Percentiles rank a stretch among this genome's conserved stretches.
These are phyloP conservation scores for Phortica okadai DNA, from an alignment of 2,888 invertebrate species.

Conservation along the genomic window DNA sequence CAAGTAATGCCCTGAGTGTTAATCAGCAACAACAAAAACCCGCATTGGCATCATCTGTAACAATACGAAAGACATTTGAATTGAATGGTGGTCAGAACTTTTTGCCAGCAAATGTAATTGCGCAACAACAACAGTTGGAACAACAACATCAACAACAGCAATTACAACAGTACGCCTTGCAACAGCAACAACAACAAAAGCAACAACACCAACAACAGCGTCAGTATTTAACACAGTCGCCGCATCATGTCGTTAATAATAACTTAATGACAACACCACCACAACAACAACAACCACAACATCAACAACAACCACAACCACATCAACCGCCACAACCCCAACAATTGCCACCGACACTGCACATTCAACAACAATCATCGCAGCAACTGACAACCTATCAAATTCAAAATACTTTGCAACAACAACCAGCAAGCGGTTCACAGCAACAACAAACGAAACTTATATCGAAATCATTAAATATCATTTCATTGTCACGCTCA, in stretches of 20 bases:
- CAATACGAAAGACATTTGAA: slow-evolving; percentile 63
- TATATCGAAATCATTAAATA: slow-evolving; percentile 72
- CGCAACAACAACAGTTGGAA: slow-evolving; percentile 59
- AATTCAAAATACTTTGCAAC: slow-evolving; percentile 35
- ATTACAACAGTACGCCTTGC: slow-evolving; percentile 68
- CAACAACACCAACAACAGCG: slow-evolving; percentile 53
- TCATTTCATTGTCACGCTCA: slow-evolving; percentile 72
- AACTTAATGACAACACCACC: slow-evolving; percentile 52
- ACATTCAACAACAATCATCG: slow-evolving; percentile 47
- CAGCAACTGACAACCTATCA: slow-evolving; percentile 27
- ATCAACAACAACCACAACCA: slow-evolving; percentile 38
- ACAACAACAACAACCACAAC: slow-evolving; percentile 54
- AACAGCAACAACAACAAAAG: slow-evolving; percentile 52
- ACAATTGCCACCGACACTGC: slow-evolving; percentile 53
- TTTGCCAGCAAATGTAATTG: slow-evolving; percentile 54
- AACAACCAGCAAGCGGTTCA: slow-evolving; percentile 36
- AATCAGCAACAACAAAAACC: slow-evolving; percentile 56
- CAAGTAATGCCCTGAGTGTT: slow-evolving; percentile 27
- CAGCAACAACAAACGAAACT: slow-evolving; percentile 65
- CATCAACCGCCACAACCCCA: slow-evolving; percentile 21
- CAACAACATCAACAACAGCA: slow-evolving; percentile 59
- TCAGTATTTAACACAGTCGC: slow-evolving; percentile 48
- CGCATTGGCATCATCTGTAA: slow-evolving; percentile 62
- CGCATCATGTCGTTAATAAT: slow-evolving; percentile 51
- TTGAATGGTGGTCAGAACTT: slow-evolving; percentile 68